Evolutionary conservation across 1,140 invertebrate species (phyloP), one percentile per base, ranked within the genome.

Genomic region (Condylostylus longicornis): DNA sequence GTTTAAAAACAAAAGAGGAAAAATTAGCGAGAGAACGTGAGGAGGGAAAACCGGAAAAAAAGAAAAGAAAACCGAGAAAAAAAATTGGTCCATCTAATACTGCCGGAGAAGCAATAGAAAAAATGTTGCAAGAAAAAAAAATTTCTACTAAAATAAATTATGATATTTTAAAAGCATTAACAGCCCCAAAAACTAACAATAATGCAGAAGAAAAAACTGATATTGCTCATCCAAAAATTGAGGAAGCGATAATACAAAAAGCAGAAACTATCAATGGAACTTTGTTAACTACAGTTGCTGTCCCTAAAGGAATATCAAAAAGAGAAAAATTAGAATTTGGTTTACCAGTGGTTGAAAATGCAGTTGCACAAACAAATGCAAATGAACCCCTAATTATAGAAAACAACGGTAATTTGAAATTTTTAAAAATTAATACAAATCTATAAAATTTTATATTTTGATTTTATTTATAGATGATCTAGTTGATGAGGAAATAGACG

Each of bases 71-170:
- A 55, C 53, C 70, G 0, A 63, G 59, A 51, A 71, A 76, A 54
- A 61, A 71, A 51, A 68, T 68, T 51, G 62, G 58, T 2, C 72
- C 75, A 2, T 79, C 85, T 0, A 82, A 77, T 40, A 82, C 77
- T n/a, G 84, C 87, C 12, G 79, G 78, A 2, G 89, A 95, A 65
- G 90, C 89, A 0, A 89, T 95, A 19, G 85, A 90, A 52, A 93
- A 89, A 60, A 90, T 96, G 75, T 60, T 96, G 6, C 79, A 88
- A 46, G 89, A 94, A 49, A 95, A 93, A 59, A 87, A 86, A 54
- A 82, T 98, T 39, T 96, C 91, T 1, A 79, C 74, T 5, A 98
- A 98, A 71, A 95, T 98, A 21, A 95, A 98, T 63, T 98, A 97
- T 54, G 91, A 97, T 48, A 91, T 97, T 14, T 63, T 98, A 10